Evolutionary conservation across 2,113 vertebrate genomes (phyloP), one percentile per base, ranked within the genome.

Genomic region (Lota lota): DNA sequence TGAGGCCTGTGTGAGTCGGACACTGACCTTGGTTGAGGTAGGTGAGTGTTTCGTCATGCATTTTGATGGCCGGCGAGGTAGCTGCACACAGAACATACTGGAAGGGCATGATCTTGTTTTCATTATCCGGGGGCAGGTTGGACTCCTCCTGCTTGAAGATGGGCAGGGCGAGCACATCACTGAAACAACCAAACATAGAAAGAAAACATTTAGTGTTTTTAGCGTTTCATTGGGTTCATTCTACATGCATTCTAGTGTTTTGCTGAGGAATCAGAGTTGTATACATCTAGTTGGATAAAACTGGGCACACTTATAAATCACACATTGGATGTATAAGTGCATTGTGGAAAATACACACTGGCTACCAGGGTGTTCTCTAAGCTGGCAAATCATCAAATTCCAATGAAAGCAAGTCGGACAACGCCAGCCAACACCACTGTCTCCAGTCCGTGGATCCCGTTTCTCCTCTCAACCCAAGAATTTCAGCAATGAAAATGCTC

Each of bases 141-240:
- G 97, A 95, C 69, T 99, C 97, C 85, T 99, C 97, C 88, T 99
- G 97, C 82, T 99, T 99, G 90, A 99, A 99, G 89, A 99, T 99
- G 79, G 97, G 97, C 73, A 99, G 91, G 6, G 97, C 97, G 0
- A 99, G 95, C 16, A 99, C 97, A 74, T 99, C 97, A 40, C 97
- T 99, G 78, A 57, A 76, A 33, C 72, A 60, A 20, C 80, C 24
- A 80, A 66, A 72, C 2, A 70, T 50, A 33, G 53, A 1, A 73
- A 57, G 16, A 63, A 1, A 47, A 11, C 40, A 5, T 33, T 33
- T 5, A 33, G 28, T 6, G 4, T 33, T 33, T 33, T 33, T 0
- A 33, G 4, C 28, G 4, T 33, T 33, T 33, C 28, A 33, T 47
- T 47, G 40, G 40, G 40, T 47, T 12, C 8, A 47, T 14, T 47